Base-by-base conservation (phyloP, 2,113 vertebrate genomes). In the Periophthalmus modestus region DNA sequence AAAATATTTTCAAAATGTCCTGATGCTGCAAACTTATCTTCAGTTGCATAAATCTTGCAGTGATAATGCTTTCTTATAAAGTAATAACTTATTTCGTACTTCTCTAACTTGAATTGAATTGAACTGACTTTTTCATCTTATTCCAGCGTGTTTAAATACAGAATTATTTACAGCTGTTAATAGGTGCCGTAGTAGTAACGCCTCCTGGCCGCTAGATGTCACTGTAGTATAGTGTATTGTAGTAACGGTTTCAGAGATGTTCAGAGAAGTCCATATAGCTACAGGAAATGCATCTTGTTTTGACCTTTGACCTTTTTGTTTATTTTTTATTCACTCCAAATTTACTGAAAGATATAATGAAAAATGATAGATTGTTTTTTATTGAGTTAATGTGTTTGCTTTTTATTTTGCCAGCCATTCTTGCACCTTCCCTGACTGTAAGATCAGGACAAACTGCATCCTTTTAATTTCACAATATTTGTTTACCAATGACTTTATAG, bases 171-270 rank as follows among this genome's bases (percentile, higher is more conserved):
- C 7, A 16, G 18, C 28, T 63, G 33, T 34, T 16, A 13, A 11
- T 5, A 59, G 2, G 2, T 47, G n/a, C 46, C 39, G 48, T 28
- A 55, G 87, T 73, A 85, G 77, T 87, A 24, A 5, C 1, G n/a
- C 12, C 0, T 23, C 66, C 5, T n/a, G 0, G 19, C 87, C 88
- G 78, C 87, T 83, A 84, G 89, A 52, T 86, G 89, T 21, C 62
- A 65, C 16, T 65, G 34, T 65, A 65, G 62, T 12, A 15, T 28
- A 5, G 13, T 28, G 57, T 28, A 59, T 57, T 11, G 39, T 10
- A 43, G 39, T 43, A 43, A 43, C 10, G 5, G 39, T 10, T 28
- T 43, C 39, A 10, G 9, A 10, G 6, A 43, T 2, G 39, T 43
- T 43, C 7, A 43, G 7, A 9, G 39, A 43, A 10, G 28, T 1